A percentile compares a stretch with the other conserved stretches of the same genome.
Conservation (phyloP, 2,888 invertebrate species). For the Bruchidius siliquastri region DNA sequence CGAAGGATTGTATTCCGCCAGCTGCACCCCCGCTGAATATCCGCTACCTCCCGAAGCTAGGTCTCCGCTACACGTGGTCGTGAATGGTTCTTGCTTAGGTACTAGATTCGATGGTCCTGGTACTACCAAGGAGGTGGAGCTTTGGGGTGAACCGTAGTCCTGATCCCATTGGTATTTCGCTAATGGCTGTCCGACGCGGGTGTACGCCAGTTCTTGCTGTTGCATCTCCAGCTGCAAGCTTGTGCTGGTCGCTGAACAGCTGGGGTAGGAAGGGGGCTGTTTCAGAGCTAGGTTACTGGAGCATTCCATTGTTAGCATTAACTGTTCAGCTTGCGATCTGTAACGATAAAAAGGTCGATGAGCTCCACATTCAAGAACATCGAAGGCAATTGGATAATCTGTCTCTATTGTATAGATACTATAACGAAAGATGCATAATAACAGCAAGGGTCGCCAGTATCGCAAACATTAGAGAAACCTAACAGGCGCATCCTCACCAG, state of each 20-base stretch:
- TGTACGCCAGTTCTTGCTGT: constrained; percentile 53
- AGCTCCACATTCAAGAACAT: no score
- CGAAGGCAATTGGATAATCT: no score
- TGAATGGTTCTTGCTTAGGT: constrained; percentile 66
- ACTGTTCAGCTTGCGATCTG: constrained; percentile 54
- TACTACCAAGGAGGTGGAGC: constrained; percentile 49
- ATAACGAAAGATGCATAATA: no score
- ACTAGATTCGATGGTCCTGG: constrained; percentile 59
- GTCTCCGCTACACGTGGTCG: constrained; percentile 40
- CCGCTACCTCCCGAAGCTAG: constrained; percentile 41
- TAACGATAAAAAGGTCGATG: not conserved
- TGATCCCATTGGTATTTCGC: constrained; percentile 69
- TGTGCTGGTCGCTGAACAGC: constrained; percentile 48
- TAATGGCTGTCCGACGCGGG: constrained; percentile 50
- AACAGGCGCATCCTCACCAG: no score
- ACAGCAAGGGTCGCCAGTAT: no score
- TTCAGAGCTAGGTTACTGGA: constrained; percentile 54
- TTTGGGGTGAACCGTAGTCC: constrained; percentile 52
- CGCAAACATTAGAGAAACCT: no score
- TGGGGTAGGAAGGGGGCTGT: constrained; percentile 60
- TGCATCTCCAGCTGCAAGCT: constrained; percentile 51
- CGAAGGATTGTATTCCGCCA: constrained; percentile 91
- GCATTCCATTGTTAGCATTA: constrained; percentile 60
- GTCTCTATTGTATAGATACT: no score
- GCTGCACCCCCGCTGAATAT: constrained; percentile 58